Conservation (phyloP, 2,888 invertebrate species). For the Amphiduros pacificus region DNA sequence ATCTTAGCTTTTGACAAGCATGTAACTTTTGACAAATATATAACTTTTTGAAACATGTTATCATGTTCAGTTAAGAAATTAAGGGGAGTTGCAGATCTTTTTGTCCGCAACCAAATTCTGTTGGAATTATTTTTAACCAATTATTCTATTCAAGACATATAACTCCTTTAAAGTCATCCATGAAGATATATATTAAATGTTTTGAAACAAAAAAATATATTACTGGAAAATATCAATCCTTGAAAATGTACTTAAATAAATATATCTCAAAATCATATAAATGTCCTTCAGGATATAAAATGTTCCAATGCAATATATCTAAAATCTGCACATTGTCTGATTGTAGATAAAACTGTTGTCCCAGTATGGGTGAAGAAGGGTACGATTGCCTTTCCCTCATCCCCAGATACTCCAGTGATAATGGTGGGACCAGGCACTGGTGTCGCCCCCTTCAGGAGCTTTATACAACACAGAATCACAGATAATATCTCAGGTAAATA, state of each 20-base stretch:
- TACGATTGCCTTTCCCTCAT: conserved; percentile 77
- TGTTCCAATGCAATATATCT: background rate
- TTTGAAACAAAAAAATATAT: no score
- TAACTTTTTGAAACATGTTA: no score
- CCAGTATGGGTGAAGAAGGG: conserved; percentile 61
- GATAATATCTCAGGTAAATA: conserved; percentile 38
- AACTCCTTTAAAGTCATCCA: no score
- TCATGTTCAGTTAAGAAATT: no score
- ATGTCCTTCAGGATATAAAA: background rate
- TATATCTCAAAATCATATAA: background rate
- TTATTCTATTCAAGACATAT: no score
- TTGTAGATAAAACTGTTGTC: conserved; percentile 23
- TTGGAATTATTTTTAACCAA: background rate
- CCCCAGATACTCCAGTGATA: conserved; percentile 70
- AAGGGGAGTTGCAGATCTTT: no score
- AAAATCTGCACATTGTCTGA: background rate
- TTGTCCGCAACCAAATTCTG: no score
- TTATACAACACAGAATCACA: conserved; percentile 69
- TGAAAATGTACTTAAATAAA: no score
- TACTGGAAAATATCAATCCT: no score
- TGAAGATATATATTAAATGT: no score
- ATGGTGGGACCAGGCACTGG: conserved; percentile 91
- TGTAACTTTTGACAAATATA: no score
- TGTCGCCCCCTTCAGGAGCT: conserved; percentile 88
- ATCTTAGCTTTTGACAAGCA: no score